Conservation (phyloP, 2,888 invertebrate genomes). For the Leucophenga maculata region DNA sequence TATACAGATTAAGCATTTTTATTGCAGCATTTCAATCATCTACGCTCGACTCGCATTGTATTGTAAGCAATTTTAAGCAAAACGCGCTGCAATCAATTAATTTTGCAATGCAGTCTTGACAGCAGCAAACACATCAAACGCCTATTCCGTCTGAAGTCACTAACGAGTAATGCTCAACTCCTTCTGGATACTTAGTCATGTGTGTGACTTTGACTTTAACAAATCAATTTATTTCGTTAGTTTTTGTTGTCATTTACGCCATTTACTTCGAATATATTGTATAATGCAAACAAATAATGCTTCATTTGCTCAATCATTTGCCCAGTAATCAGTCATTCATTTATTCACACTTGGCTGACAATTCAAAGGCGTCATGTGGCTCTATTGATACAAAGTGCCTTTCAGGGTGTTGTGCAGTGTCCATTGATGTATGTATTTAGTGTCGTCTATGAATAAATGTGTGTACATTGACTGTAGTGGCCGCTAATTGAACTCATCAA, state of each 20-base stretch:
- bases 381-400: background rate
- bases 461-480: background rate
- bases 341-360: constrained; percentile 17
- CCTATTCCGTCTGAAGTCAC: too few species aligned
- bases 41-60: background rate
- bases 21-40: background rate
- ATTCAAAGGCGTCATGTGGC: background rate
- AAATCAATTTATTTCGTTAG: constrained; percentile 11
- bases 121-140: background rate
- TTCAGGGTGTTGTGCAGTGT: background rate
- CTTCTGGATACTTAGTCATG: background rate
- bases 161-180: too few species aligned
- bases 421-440: background rate
- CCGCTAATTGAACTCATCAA: constrained; percentile 24
- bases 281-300: constrained; percentile 12
- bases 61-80: background rate
- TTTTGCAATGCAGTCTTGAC: constrained; percentile 39
- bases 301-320: constrained; percentile 12
- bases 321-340: constrained; percentile 13
- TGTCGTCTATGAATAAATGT: background rate
- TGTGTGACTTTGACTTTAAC: background rate
- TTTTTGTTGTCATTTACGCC: constrained; percentile 10
- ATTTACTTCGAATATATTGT: background rate
- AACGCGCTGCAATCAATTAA: constrained; percentile 49
- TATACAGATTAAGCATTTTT: too few species aligned